These are phyloP conservation scores for Xiphophorus birchmanni DNA, from an alignment of 2,797 vertebrate genomes.

Conservation along the genomic window DNA sequence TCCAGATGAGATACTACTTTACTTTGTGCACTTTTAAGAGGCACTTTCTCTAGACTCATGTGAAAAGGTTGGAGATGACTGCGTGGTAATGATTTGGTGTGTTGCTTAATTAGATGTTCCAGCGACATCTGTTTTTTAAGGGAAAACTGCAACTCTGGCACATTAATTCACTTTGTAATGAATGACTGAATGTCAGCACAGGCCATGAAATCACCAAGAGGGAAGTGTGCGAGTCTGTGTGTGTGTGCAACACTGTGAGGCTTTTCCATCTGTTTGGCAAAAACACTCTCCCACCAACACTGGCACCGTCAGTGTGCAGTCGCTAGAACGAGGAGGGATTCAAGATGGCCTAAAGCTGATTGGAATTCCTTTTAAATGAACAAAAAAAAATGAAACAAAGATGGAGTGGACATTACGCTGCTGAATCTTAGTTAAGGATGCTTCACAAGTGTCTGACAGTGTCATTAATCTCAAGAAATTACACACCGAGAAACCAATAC, in stretches of 20 bases:
- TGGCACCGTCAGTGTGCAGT: slow-evolving; percentile 60
- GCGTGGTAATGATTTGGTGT: slow-evolving; percentile 65
- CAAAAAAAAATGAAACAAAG: slow-evolving; percentile 73
- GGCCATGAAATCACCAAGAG: slow-evolving; percentile 75
- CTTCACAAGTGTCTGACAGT: slow-evolving; percentile 76
- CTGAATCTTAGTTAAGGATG: slow-evolving; percentile 81
- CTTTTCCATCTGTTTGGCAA: slow-evolving; percentile 82
- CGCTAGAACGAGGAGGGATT: slow-evolving; percentile 75
- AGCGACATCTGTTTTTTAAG: slow-evolving; percentile 78
- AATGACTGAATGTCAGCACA: slow-evolving; percentile 77
- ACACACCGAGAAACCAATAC: slow-evolving; percentile 74
- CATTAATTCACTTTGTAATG: slow-evolving; percentile 80
- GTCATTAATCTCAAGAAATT: slow-evolving; percentile 79
- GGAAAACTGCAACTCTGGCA: slow-evolving; percentile 77
- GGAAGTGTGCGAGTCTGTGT: slow-evolving; percentile 61
- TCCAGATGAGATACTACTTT: slow-evolving; percentile 44
- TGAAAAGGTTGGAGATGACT: slow-evolving; percentile 64
- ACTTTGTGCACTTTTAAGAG: slow-evolving; percentile 17
- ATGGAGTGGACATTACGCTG: slow-evolving; percentile 78
- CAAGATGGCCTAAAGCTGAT: slow-evolving; percentile 80
- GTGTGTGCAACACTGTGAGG: slow-evolving; percentile 74
- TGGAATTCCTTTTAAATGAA: slow-evolving; percentile 74
- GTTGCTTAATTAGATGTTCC: slow-evolving; percentile 78
- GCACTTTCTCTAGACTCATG: slow-evolving; percentile 20
- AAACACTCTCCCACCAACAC: slow-evolving; percentile 69